phyloP scores from a whole-genome alignment of 1,140 invertebrate genomes.

The Euura lappo region DNA sequence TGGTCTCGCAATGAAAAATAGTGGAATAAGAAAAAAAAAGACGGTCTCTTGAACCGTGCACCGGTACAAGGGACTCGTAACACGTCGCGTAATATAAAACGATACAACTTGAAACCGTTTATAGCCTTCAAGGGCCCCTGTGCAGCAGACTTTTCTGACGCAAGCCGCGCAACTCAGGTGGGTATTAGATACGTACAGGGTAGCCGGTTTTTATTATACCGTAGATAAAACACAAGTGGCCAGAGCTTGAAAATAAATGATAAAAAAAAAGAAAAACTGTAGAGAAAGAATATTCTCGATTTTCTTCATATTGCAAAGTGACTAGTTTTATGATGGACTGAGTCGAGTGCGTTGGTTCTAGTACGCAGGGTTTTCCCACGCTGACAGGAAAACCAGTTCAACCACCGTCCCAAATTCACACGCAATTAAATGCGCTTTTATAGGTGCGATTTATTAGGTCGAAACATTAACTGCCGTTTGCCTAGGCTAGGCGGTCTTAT shows the following conservation, averaged over 20 bases:
- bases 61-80: neutral
- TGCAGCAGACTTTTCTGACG: too few species aligned
- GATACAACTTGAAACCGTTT: neutral
- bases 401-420: slow-evolving; percentile 16
- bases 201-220: too few species aligned
- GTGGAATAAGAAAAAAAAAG: neutral
- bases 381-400: slow-evolving; percentile 11
- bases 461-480: neutral
- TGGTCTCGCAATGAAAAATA: neutral
- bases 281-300: too few species aligned
- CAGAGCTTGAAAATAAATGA: too few species aligned
- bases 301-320: too few species aligned
- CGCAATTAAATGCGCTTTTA: slow-evolving; percentile 7
- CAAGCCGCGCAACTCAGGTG: too few species aligned
- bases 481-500: too few species aligned
- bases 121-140: neutral
- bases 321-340: too few species aligned
- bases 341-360: too few species aligned
- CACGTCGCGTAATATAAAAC: neutral
- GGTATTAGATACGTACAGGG: too few species aligned
- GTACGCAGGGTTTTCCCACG: slow-evolving; percentile 8
- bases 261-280: too few species aligned
- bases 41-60: neutral
- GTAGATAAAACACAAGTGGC: too few species aligned
- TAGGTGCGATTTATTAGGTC: neutral